A percentile compares a stretch with the other conserved stretches of the same genome.
Evolutionary conservation across 92 coral and sea anemone genomes (phyloP).

Genomic region (Phenganax marumi): DNA sequence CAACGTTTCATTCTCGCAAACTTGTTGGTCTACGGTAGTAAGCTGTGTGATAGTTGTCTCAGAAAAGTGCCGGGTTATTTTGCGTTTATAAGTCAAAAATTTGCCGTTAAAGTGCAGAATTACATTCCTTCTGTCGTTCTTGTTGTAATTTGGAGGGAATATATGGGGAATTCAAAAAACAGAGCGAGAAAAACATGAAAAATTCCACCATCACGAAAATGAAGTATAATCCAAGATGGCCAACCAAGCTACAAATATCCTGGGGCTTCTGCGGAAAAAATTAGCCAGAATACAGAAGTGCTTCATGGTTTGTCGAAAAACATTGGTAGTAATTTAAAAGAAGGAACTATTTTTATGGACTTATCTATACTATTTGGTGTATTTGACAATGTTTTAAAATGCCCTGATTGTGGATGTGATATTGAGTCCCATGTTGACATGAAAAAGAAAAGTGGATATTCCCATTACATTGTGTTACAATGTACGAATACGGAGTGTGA

Average conservation of each 20-base stretch:
- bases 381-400: neutral
- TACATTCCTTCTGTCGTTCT: neutral
- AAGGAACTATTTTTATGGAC: neutral
- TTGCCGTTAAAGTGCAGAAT: neutral
- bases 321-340: neutral
- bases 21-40: neutral
- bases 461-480: neutral
- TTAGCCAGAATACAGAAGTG: neutral
- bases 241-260: neutral
- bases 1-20: neutral
- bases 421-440: neutral
- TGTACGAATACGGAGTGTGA: constrained; percentile 9
- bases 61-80: neutral
- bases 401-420: constrained; percentile 5
- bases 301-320: neutral
- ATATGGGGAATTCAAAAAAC: neutral
- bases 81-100: neutral
- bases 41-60: neutral
- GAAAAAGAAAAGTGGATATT: neutral
- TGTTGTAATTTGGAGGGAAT: neutral
- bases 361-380: neutral
- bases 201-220: neutral
- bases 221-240: neutral
- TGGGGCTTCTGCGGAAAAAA: neutral
- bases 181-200: neutral